These are phyloP conservation scores for Larimichthys polyactis DNA, from an alignment of 2,113 vertebrate species.

Conservation along the genomic window DNA sequence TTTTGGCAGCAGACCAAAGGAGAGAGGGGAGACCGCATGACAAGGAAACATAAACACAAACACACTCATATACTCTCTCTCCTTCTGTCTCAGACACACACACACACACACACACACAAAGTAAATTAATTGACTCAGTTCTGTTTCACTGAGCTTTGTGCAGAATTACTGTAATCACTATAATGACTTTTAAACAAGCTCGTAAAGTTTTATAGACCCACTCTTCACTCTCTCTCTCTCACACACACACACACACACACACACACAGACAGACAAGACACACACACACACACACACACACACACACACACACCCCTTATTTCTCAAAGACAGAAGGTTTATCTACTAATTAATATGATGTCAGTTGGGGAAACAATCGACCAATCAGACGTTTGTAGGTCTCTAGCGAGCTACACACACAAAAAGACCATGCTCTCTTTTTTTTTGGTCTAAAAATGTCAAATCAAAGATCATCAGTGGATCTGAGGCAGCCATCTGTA, in stretches of 20 bases:
- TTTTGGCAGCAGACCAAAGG: conserved; percentile 58
- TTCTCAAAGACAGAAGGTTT: too few species aligned
- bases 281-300: not conserved
- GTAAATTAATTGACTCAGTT: conserved; percentile 45
- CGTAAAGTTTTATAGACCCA: conserved; percentile 42
- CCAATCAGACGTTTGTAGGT: too few species aligned
- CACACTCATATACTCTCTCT: not conserved
- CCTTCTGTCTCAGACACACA: not conserved
- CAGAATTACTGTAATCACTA: conserved; percentile 52
- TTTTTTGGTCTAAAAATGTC: too few species aligned
- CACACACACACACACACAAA: conserved; percentile 19
- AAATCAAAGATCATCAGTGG: too few species aligned
- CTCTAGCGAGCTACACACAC: not conserved
- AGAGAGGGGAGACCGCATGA: conserved; percentile 47
- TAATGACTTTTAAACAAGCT: conserved; percentile 53
- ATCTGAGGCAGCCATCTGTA: too few species aligned
- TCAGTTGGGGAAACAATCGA: too few species aligned
- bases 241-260: not conserved
- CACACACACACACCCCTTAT: conserved; percentile 12
- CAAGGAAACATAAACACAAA: conserved; percentile 58
- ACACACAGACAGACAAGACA: not conserved
- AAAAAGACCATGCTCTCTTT: too few species aligned
- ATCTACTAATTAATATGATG: too few species aligned
- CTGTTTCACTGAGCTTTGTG: conserved; percentile 15
- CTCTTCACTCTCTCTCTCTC: not conserved